A percentile compares a stretch with the other conserved stretches of the same genome.
phyloP scores from a whole-genome alignment of 2,113 vertebrate species.

The Grantiella picta region DNA sequence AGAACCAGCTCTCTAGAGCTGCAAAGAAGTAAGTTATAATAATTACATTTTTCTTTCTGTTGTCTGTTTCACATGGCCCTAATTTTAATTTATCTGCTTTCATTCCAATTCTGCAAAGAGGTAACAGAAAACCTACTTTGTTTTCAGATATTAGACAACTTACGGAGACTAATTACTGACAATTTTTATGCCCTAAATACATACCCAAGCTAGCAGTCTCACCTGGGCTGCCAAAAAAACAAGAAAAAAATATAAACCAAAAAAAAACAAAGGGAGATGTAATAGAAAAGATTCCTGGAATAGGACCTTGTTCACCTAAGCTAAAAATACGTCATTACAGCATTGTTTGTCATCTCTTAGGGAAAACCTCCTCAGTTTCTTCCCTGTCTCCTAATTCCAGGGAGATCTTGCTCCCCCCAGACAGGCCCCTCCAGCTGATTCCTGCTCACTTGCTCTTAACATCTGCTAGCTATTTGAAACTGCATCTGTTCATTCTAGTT shows the following conservation, averaged over 20 bases:
- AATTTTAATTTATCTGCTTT: not conserved
- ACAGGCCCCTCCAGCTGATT: not conserved
- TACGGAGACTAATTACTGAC: not conserved
- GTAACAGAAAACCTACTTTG: not conserved
- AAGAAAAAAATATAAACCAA: not conserved
- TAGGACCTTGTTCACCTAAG: not conserved
- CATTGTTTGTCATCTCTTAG: not conserved
- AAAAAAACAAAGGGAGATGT: accelerated
- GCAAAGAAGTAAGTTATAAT: not conserved
- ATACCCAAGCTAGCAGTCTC: not conserved
- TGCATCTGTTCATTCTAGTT: not conserved
- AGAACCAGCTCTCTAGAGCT: not conserved
- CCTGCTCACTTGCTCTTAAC: not conserved
- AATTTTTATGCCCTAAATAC: not conserved
- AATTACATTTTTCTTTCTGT: not conserved
- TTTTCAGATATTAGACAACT: not conserved
- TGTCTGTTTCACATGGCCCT: not conserved
- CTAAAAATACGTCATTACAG: not conserved
- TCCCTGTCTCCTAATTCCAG: not conserved
- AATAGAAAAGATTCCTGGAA: not conserved
- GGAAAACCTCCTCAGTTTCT: not conserved
- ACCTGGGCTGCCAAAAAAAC: not conserved
- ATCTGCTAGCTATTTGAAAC: not conserved
- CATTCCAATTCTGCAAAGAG: not conserved
- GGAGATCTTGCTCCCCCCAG: not conserved